A percentile compares a stretch with the other conserved stretches of the same genome.
These are phyloP conservation scores for Mirounga angustirostris DNA, from an alignment of 2,113 vertebrate species.

Conservation along the genomic window DNA sequence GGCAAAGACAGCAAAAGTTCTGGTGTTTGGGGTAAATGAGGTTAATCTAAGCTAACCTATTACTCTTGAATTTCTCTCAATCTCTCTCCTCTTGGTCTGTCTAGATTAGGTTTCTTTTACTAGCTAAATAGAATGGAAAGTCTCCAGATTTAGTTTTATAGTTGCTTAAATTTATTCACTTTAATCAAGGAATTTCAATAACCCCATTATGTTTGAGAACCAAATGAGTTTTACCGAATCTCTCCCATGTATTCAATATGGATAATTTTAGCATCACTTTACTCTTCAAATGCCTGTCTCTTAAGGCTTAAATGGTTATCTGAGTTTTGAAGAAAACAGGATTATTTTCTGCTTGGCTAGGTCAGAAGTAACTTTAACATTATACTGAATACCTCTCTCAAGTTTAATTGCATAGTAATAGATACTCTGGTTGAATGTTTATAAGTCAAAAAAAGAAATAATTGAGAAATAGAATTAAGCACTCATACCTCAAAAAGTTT, in stretches of 20 bases:
- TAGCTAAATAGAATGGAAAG: slow-evolving; percentile 28
- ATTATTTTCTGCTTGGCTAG: slow-evolving; percentile 51
- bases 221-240: slow-evolving; percentile 40
- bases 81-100: neutral
- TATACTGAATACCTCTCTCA: slow-evolving; percentile 53
- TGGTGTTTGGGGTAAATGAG: slow-evolving; percentile 24
- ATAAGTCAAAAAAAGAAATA: slow-evolving; percentile 34
- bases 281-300: slow-evolving; percentile 20
- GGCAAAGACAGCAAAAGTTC: neutral
- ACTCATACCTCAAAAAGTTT: neutral
- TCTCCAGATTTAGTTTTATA: slow-evolving; percentile 14
- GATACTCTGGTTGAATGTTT: slow-evolving; percentile 45
- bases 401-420: slow-evolving; percentile 35
- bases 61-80: slow-evolving; percentile 23
- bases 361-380: slow-evolving; percentile 56
- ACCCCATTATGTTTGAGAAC: slow-evolving; percentile 6
- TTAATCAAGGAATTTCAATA: slow-evolving; percentile 54
- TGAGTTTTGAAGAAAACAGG: slow-evolving; percentile 60
- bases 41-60: slow-evolving; percentile 31
- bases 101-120: slow-evolving; percentile 48
- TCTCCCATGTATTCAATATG: slow-evolving; percentile 30
- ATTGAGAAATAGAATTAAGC: slow-evolving; percentile 15
- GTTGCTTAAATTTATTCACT: slow-evolving; percentile 45
- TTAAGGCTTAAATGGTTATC: slow-evolving; percentile 28
- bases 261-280: slow-evolving; percentile 45